Evolutionary conservation across 2,888 invertebrate species (phyloP), one percentile per base, ranked within the genome.

Genomic region (Athalia rosae): DNA sequence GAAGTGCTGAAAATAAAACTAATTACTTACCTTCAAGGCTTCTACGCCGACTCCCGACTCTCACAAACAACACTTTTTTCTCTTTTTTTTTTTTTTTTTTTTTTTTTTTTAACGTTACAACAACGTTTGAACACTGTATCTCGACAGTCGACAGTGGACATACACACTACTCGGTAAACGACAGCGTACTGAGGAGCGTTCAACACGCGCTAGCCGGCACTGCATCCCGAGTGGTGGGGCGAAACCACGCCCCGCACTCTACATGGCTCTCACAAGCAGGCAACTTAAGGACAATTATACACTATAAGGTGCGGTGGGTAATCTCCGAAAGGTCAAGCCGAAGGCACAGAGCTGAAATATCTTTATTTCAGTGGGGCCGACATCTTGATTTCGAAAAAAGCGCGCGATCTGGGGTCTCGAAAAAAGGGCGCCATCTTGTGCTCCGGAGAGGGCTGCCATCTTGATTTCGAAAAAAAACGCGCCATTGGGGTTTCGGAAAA

Each of bases 221-320:
- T 63, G 63, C n/a, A 43, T n/a, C 9, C 9, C 5, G 1, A 28
- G 9, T 9, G 6, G 28, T 41, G 43, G 41, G 61, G 45, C 1
- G 13, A 43, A n/a, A 41, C 62, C 62, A 13, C 43, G 41, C 43
- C 62, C 7, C 43, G n/a, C 11, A 9, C 43, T 43, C 8, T 4
- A 3, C 4, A 43, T 5, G 43, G 43, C 8, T 28, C 62, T n/a
- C n/a, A n/a, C n/a, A 62, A 62, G 1, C 4, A 61, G 3, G 3
- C 28, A 61, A 28, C 0, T 28, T 4, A 28, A 43, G 62, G 43
- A n/a, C 11, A 4, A 45, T 63, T 11, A 63, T 7, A 7, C 63
- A 63, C 45, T 63, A 63, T n/a, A 63, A 63, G 63, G 63, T 45
- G n/a, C 45, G 45, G n/a, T 63, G 63, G 63, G 63, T 63, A 63